A percentile compares a stretch with the other conserved stretches of the same genome.
Evolutionary conservation across 1,140 invertebrate species (phyloP).

Genomic region (Eriosoma lanigerum): DNA sequence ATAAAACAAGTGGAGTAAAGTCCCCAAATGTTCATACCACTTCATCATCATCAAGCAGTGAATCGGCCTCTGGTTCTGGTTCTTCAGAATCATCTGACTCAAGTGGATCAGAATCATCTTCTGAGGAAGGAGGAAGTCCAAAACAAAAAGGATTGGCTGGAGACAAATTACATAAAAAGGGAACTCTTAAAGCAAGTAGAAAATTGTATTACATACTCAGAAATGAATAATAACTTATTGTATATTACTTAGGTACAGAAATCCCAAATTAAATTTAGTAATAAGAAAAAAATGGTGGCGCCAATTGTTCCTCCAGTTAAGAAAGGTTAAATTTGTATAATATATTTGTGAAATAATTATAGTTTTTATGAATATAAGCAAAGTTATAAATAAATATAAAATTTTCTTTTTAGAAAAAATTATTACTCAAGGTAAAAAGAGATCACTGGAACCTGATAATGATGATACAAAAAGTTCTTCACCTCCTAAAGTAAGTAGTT

Average conservation of each 20-base stretch:
- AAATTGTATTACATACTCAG: too few relatives aligned
- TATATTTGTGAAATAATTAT: too few relatives aligned
- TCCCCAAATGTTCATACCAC: slow-evolving; percentile 37
- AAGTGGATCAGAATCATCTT: slow-evolving; percentile 52
- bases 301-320: slow-evolving; percentile 17
- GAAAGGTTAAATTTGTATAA: slow-evolving; percentile 14
- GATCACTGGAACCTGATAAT: slow-evolving; percentile 22
- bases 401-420: slow-evolving; percentile 26
- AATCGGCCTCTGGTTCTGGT: slow-evolving; percentile 16
- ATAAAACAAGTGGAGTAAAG: slow-evolving; percentile 10
- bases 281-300: slow-evolving; percentile 32
- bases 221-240: neutral
- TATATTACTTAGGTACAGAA: slow-evolving; percentile 16
- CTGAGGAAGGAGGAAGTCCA: slow-evolving; percentile 40
- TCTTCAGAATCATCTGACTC: slow-evolving; percentile 51
- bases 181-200: neutral
- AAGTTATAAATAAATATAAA: too few relatives aligned
- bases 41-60: slow-evolving; percentile 42
- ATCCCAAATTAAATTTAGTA: neutral
- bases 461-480: slow-evolving; percentile 22
- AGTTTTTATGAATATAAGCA: too few relatives aligned
- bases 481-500: slow-evolving; percentile 30
- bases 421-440: slow-evolving; percentile 25
- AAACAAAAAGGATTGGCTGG: slow-evolving; percentile 13
- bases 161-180: slow-evolving; percentile 19